These are phyloP conservation scores for Equus quagga DNA, from an alignment of 2,113 vertebrate species.

Conservation along the genomic window DNA sequence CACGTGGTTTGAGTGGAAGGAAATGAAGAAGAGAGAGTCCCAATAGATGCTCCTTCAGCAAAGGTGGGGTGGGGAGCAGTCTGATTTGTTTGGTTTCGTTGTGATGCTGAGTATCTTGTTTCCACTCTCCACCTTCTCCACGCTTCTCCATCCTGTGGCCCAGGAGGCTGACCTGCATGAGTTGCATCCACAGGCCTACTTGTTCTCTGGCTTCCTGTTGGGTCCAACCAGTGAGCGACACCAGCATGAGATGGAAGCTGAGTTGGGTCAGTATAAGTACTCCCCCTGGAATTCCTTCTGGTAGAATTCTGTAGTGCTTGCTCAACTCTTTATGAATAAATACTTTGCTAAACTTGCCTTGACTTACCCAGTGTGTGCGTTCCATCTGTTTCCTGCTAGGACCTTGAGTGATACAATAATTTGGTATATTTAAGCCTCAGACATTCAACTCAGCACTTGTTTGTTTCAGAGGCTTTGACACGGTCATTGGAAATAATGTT, in stretches of 20 bases:
- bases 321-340: neutral
- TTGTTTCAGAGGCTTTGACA: slow-evolving; percentile 7
- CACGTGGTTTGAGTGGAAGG: neutral
- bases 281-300: neutral
- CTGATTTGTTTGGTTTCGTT: neutral
- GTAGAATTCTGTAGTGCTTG: neutral
- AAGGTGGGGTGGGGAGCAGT: neutral
- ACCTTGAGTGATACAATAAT: neutral
- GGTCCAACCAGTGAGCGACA: neutral
- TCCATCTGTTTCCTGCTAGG: neutral
- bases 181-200: neutral
- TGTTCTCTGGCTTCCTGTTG: neutral
- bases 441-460: neutral
- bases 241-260: neutral
- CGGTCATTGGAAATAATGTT: slow-evolving; percentile 21
- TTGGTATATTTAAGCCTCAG: neutral
- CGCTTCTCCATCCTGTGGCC: neutral
- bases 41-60: neutral
- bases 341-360: neutral
- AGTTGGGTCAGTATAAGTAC: neutral
- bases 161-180: no score
- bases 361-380: neutral
- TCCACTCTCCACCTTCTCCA: neutral
- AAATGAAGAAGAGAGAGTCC: neutral
- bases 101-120: neutral